Base-by-base conservation (phyloP, 2,113 vertebrate genomes). In the Heptranchias perlo region DNA sequence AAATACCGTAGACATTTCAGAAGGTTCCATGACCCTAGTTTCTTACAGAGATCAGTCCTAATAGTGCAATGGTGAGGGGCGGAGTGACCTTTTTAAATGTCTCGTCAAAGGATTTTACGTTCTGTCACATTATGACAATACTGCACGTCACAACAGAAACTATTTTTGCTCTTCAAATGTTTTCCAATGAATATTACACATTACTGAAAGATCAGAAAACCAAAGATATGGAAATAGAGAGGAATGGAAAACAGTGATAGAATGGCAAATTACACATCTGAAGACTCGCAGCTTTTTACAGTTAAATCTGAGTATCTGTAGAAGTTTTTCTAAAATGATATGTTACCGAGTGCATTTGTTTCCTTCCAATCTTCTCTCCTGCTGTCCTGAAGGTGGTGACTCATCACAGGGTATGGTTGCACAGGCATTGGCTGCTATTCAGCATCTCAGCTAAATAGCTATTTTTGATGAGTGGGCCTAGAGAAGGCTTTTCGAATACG, bases 221-320 rank as follows among this genome's bases (percentile, higher is more conserved):
- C 89, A 58, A 94, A 67, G 93, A 62, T 3, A 47, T 28, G 92
- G 92, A 94, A 94, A 65, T n/a, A 39, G 10, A 16, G 28, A 31
- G n/a, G 39, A 94, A 69, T 95, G 93, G 93, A 95, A 95, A 95
- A 8, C 93, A 69, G 49, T 49, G 44, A 11, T 67, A 52, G 39
- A 93, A 65, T 49, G 39, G 65, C 14, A 69, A 49, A 69, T 95
- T 67, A 69, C 21, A 95, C 44, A 49, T 95, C 64, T 49, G 23
- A 49, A 23, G 6, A 13, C 21, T 69, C 23, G 49, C 61, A 64
- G 62, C 39, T 25, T 65, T 94, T 67, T 25, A 87, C 84, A n/a
- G 25, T 58, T 91, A 11, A 92, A 95, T 69, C 93, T 67, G 62
- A 69, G 35, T 69, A 18, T 7, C 44, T 95, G 11, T 3, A 67